Evolutionary conservation across 2,797 vertebrate genomes (phyloP).

Genomic region (Macropodus opercularis): DNA sequence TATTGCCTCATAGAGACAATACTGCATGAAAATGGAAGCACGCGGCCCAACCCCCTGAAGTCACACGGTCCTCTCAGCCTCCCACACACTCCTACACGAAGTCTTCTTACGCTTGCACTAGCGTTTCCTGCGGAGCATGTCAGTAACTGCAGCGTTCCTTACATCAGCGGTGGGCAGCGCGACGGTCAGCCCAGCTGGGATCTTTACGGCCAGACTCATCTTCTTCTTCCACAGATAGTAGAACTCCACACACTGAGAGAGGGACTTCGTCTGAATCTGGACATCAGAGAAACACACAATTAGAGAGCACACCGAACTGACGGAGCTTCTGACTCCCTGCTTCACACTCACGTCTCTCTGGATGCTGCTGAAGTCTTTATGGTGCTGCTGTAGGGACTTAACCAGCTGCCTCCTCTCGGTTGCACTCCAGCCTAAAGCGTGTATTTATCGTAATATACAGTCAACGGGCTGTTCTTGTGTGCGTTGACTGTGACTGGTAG

Average conservation of each 20-base stretch:
- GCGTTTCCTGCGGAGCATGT: no score
- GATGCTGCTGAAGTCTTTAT: constrained; percentile 91
- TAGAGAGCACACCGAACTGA: background rate
- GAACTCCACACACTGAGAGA: constrained; percentile 90
- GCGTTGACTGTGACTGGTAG: background rate
- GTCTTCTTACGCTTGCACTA: no score
- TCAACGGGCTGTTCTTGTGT: background rate
- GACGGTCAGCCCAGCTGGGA: constrained; percentile 23
- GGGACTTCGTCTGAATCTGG: constrained; percentile 88
- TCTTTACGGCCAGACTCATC: constrained; percentile 21
- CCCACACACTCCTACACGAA: no score
- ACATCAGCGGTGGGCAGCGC: constrained; percentile 31
- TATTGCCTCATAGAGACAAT: no score
- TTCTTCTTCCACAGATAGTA: constrained; percentile 91
- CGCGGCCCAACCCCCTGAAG: no score
- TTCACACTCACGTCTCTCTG: constrained; percentile 87
- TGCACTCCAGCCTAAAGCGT: constrained; percentile 83
- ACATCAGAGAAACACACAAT: background rate
- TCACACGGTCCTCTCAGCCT: no score
- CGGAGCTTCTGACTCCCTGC: accelerated
- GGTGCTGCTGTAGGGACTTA: constrained; percentile 86
- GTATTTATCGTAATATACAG: background rate
- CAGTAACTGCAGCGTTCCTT: no score
- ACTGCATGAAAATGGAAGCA: no score
- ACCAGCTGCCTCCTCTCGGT: constrained; percentile 87